These are phyloP conservation scores for Trichacis sp. DNA, from an alignment of 2,888 invertebrate genomes.

Conservation along the genomic window DNA sequence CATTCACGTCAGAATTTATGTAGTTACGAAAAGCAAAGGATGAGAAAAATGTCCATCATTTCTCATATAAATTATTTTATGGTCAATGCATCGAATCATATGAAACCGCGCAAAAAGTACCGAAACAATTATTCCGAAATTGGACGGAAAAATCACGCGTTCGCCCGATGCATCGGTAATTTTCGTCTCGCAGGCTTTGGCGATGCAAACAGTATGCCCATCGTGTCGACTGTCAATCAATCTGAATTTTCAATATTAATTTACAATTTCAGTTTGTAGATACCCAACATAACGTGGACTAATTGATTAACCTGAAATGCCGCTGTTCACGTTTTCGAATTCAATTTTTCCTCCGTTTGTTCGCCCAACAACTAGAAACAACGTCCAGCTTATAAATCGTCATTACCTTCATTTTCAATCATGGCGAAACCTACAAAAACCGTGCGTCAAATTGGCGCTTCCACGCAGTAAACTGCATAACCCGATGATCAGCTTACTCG, in stretches of 20 bases:
- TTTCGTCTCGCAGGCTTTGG: not conserved
- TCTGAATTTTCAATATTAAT: not conserved
- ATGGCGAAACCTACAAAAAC: not conserved
- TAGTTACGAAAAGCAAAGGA: no score
- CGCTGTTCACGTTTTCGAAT: not conserved
- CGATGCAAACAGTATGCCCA: not conserved
- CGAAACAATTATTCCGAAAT: not conserved
- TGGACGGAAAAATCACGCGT: not conserved
- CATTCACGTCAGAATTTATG: no score
- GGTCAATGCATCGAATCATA: not conserved
- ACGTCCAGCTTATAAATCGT: not conserved
- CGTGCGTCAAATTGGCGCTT: not conserved
- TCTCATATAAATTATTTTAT: not conserved
- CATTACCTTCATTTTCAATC: not conserved
- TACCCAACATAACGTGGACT: not conserved
- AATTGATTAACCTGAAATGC: conserved; percentile 2
- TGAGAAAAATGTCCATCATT: not conserved
- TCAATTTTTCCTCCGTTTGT: not conserved
- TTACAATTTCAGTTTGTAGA: conserved; percentile 4
- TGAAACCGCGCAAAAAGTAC: not conserved
- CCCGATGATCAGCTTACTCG: not conserved
- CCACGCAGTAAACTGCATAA: not conserved
- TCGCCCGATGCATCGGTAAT: not conserved
- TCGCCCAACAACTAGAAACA: not conserved
- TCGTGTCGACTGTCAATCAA: conserved; percentile 7